Base-by-base conservation (phyloP, 2,797 vertebrate species). In the Epinephelus coioides region DNA sequence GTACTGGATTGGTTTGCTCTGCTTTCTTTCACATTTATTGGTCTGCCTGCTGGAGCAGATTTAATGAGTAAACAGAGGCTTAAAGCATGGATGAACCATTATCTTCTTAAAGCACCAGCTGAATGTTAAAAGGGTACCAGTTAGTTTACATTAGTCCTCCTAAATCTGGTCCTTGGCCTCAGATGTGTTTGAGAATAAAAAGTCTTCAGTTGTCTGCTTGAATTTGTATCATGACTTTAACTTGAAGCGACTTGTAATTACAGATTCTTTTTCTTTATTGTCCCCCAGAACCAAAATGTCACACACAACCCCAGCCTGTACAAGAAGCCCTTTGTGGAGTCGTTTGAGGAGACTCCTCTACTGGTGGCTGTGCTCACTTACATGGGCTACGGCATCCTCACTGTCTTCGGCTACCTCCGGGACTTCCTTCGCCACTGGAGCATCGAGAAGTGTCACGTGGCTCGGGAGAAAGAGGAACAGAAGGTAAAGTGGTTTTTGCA, bases 331-430 rank as follows among this genome's bases (percentile, higher is more conserved):
- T 99, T 97, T 79, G 91, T 93, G 65, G 97, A 99, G 90, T 97
- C 95, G 3, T 99, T 96, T 81, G 98, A 99, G 88, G 97, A 99
- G 94, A 99, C 98, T 0, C 98, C 98, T 0, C 96, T 99, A 74
- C 92, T 99, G 83, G 97, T 99, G 83, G 98, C 98, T 1, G 98
- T 99, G 83, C 95, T 99, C 87, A 99, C 98, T 10, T 99, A 99
- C 2, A 96, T 99, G 92, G 97, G 98, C 21, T 99, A 99, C 0
- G 97, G 98, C 62, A 98, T 99, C 72, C 97, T 99, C 82, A 99
- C 98, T 56, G 91, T 99, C 83, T 99, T 99, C 49, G 98, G 98
- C n/a, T 99, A 99, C 90, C 95, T 99, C 90, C 93, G 98, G 68
- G 98, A 99, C 92, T 98, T 99, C 92, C 93, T 99, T 73, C 95